Evolutionary conservation across 1,140 invertebrate species (phyloP).

Genomic region (Danaus melanippus): DNA sequence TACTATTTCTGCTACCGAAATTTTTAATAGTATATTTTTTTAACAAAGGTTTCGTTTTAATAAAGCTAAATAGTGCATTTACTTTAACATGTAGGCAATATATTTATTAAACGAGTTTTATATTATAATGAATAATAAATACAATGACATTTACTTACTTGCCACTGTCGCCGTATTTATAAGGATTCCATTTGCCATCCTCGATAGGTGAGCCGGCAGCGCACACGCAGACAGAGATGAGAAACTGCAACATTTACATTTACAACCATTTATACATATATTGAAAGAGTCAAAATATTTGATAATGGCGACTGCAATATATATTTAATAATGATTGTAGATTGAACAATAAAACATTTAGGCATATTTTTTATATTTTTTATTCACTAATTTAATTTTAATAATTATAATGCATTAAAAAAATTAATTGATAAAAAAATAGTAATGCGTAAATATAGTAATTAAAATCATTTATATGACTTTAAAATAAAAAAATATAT

Average conservation of each 20-base stretch:
- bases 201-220: conserved; percentile 39
- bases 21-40: conserved; percentile 2
- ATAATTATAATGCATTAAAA: no score
- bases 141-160: conserved; percentile 60
- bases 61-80: no score
- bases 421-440: no score
- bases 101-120: no score
- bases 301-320: conserved; percentile 2
- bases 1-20: no score
- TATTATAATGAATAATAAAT: conserved; percentile 6
- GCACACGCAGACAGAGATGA: conserved; percentile 45
- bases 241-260: conserved; percentile 37
- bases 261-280: conserved; percentile 1
- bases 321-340: background rate
- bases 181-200: conserved; percentile 60
- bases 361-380: no score
- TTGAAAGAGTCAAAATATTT: conserved; percentile 4
- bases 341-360: no score
- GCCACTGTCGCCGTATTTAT: conserved; percentile 56
- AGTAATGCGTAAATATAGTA: background rate
- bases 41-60: no score
- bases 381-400: no score
- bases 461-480: conserved; percentile 2
- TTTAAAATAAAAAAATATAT: conserved; percentile 9
- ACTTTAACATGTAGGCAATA: no score